A percentile compares a stretch with the other conserved stretches of the same genome.
Evolutionary conservation across 30 jellyfish, hydroid and myxozoan species (phyloP).

Genomic region (Hydractinia echinata): DNA sequence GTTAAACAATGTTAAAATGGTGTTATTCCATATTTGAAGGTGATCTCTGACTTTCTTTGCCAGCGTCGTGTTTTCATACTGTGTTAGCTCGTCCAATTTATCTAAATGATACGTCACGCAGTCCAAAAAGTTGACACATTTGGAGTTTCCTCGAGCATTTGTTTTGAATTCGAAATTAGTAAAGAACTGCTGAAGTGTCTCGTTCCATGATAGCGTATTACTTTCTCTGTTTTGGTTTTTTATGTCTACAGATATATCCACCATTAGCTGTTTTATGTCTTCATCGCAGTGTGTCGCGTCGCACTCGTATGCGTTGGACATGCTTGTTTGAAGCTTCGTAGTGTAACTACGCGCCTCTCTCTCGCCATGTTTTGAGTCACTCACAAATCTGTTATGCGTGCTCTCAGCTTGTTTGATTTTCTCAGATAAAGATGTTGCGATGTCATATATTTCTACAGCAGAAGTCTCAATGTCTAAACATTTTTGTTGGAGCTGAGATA

Average conservation of each 20-base stretch:
- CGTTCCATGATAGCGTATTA: conserved; percentile 31
- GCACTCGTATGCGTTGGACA: background rate
- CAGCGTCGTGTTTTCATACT: conserved; percentile 23
- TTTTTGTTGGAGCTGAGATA: conserved; percentile 16
- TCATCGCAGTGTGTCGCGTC: background rate
- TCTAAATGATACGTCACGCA: conserved; percentile 30
- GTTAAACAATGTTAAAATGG: conserved; percentile 14
- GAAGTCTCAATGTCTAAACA: conserved; percentile 22
- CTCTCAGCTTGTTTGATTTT: background rate
- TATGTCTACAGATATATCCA: conserved; percentile 16
- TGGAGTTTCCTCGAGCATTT: conserved; percentile 19
- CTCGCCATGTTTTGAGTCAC: background rate
- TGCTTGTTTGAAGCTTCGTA: background rate
- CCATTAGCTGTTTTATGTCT: conserved; percentile 31
- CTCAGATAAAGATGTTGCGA: conserved; percentile 14
- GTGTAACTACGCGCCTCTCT: background rate
- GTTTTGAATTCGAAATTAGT: conserved; percentile 31
- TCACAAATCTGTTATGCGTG: conserved; percentile 16
- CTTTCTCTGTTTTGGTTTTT: background rate
- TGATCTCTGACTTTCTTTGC: conserved; percentile 29
- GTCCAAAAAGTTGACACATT: conserved; percentile 41
- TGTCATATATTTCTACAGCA: background rate
- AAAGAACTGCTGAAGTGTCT: conserved; percentile 17
- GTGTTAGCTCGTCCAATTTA: conserved; percentile 14
- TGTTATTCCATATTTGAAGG: conserved; percentile 24